Evolutionary conservation across 2,797 vertebrate genomes (phyloP), one percentile per base, ranked within the genome.

Genomic region (Sternarchorhynchus goeldii): DNA sequence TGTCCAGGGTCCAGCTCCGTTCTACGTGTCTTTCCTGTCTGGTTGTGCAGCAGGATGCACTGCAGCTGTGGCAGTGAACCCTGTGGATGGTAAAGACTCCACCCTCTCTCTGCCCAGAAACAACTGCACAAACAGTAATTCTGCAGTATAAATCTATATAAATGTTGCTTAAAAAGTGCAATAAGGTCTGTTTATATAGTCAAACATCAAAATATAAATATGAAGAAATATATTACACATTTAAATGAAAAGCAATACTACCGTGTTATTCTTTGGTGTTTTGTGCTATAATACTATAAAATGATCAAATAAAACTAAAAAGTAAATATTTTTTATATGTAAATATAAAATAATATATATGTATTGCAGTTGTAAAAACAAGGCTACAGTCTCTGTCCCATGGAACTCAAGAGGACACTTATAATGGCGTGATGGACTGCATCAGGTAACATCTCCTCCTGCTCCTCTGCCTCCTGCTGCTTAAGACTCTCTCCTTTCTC

Each of bases 21-120:
- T 95, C 89, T 94, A 94, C 0, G 92, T 95, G 69, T 95, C 94
- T 68, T 95, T 96, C 87, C 87, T 93, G 10, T 90, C 94, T 0
- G 94, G 94, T 16, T 96, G 94, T 0, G 82, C 88, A 34, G 94
- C 94, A 0, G 94, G 94, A 25, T 94, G 94, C 1, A 87, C 91
- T 0, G 94, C 95, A 0, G 95, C 94, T 0, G 94, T 95, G 80
- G 93, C 91, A 0, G 95, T 95, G 75, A 95, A 95, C 78, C 95
- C 95, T 32, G 94, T 92, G 18, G 95, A 95, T 0, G 94, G 94
- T 95, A 88, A 88, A 93, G 88, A 7, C 34, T 0, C 32, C 50
- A 8, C 6, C 14, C 6, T 50, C 41, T 3, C 7, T 45, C 41
- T 45, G 41, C 8, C 45, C 12, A 50, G 10, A 50, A 50, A 50